These are phyloP conservation scores for Willisornis vidua DNA, from an alignment of 2,113 vertebrate species.

Conservation along the genomic window DNA sequence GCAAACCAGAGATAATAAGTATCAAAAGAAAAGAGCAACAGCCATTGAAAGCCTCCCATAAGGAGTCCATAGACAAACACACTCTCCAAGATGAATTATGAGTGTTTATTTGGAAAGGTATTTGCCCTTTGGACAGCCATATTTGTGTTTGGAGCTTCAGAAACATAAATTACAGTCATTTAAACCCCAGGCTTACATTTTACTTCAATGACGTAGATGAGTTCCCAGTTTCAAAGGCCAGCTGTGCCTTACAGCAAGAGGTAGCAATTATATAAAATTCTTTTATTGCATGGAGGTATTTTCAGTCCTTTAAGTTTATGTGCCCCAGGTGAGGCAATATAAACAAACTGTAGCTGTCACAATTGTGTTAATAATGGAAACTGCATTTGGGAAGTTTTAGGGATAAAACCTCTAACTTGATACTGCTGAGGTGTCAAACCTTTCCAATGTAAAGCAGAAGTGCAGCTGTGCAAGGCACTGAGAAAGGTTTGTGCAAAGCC, in stretches of 20 bases:
- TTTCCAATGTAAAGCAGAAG: slow-evolving; percentile 12
- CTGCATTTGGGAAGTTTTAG: slow-evolving; percentile 60
- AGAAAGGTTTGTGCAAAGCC: slow-evolving; percentile 6
- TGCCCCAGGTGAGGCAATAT: slow-evolving; percentile 41
- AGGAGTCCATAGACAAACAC: not conserved
- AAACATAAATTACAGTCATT: slow-evolving; percentile 59
- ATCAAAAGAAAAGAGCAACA: not conserved
- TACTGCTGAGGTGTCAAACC: slow-evolving; percentile 48
- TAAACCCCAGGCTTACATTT: slow-evolving; percentile 58
- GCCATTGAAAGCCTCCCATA: not conserved
- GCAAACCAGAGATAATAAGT: not conserved
- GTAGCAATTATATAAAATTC: slow-evolving; percentile 61
- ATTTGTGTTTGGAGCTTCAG: slow-evolving; percentile 54
- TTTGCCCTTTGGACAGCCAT: slow-evolving; percentile 64
- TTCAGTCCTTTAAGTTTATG: slow-evolving; percentile 52
- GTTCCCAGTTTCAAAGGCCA: slow-evolving; percentile 56
- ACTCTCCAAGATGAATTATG: not conserved
- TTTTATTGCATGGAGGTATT: slow-evolving; percentile 45
- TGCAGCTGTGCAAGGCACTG: not conserved
- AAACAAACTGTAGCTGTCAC: slow-evolving; percentile 10
- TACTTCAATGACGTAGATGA: slow-evolving; percentile 40
- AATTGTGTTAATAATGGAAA: slow-evolving; percentile 53
- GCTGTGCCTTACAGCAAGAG: slow-evolving; percentile 61
- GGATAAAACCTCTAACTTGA: slow-evolving; percentile 50
- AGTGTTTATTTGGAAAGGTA: slow-evolving; percentile 27